These are phyloP conservation scores for Tichodroma muraria DNA, from an alignment of 2,113 vertebrate genomes.

Conservation along the genomic window DNA sequence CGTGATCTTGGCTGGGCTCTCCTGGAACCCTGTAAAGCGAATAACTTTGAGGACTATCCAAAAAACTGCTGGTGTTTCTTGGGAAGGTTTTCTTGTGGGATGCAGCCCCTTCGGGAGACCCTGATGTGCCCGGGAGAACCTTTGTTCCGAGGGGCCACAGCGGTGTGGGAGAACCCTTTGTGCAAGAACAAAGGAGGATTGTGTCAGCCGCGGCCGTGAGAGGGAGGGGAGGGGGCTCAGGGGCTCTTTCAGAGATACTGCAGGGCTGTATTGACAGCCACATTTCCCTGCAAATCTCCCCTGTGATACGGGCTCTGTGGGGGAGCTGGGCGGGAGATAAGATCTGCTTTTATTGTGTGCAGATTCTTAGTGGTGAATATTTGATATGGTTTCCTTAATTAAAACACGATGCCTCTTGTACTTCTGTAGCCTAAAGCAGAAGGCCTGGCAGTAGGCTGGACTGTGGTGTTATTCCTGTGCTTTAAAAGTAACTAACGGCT, in stretches of 20 bases:
- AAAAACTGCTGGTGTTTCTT: not conserved
- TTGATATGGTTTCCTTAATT: not conserved
- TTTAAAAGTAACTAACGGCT: not conserved
- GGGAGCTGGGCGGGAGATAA: not conserved
- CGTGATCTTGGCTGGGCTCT: not conserved
- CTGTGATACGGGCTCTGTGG: not conserved
- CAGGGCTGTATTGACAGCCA: not conserved
- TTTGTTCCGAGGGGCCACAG: not conserved
- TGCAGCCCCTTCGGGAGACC: not conserved
- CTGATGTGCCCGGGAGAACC: not conserved
- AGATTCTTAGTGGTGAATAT: not conserved
- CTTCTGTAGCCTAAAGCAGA: not conserved
- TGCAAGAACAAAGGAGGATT: conserved; percentile 34
- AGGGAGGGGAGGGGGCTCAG: not conserved
- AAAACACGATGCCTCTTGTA: not conserved
- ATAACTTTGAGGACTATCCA: not conserved
- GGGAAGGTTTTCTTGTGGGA: not conserved
- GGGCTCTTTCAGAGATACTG: not conserved
- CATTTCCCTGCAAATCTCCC: not conserved
- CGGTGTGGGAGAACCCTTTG: conserved; percentile 9
- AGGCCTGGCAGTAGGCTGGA: not conserved
- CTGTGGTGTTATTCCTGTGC: not conserved
- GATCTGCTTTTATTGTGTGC: not conserved
- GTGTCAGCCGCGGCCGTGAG: not conserved
- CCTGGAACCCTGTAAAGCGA: not conserved